These are phyloP conservation scores for Dendrolimus houi DNA, from an alignment of 2,888 invertebrate genomes.

Conservation along the genomic window DNA sequence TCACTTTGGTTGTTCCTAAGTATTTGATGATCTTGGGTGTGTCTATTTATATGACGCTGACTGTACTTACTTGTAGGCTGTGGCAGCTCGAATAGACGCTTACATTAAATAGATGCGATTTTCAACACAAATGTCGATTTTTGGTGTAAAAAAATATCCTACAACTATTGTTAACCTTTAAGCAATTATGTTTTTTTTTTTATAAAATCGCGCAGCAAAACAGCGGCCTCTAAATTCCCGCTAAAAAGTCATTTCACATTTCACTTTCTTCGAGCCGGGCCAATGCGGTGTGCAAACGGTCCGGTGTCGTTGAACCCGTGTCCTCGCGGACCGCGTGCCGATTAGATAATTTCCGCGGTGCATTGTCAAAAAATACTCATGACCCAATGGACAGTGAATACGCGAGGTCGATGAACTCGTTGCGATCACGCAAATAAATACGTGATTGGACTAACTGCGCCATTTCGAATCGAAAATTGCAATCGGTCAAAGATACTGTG, in stretches of 20 bases:
- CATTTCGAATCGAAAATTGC: conserved; percentile 30
- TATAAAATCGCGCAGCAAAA: too few species aligned
- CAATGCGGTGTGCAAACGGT: conserved; percentile 44
- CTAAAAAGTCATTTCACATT: conserved; percentile 51
- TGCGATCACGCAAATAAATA: conserved; percentile 40
- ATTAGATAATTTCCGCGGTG: conserved; percentile 74
- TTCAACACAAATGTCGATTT: too few species aligned
- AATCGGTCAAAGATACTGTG: conserved; percentile 44
- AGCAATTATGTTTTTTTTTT: too few species aligned
- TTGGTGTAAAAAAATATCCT: too few species aligned
- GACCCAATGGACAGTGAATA: conserved; percentile 73
- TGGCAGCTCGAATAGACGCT: too few species aligned
- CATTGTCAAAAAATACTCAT: conserved; percentile 72
- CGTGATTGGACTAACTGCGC: conserved; percentile 33
- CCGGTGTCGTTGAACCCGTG: conserved; percentile 58
- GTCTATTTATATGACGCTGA: too few species aligned
- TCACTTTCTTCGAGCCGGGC: conserved; percentile 63
- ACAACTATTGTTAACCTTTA: too few species aligned
- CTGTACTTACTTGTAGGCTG: too few species aligned
- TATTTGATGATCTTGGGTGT: too few species aligned
- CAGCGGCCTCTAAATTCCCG: conserved; percentile 5
- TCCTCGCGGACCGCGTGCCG: conserved; percentile 71
- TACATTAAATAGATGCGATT: too few species aligned
- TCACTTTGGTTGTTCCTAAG: too few species aligned
- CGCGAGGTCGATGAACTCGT: conserved; percentile 52